Conservation (phyloP, 2,113 vertebrate genomes). For the Motacilla alba region DNA sequence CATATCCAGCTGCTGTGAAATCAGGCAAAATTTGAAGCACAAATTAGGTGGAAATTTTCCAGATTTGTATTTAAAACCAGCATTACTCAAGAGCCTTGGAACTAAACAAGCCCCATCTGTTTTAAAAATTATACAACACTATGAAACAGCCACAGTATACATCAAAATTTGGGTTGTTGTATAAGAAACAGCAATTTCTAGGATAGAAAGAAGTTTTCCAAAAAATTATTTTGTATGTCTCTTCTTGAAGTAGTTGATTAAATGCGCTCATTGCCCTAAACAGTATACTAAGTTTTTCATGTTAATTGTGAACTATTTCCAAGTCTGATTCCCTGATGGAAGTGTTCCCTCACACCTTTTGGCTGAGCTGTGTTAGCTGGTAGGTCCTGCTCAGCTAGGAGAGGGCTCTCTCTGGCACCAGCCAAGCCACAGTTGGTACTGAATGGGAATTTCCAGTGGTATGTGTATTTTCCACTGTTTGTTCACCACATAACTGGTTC, state of each 20-base stretch:
- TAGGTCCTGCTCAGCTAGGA: neutral
- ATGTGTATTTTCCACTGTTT: neutral
- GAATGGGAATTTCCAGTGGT: neutral
- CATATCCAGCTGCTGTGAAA: constrained; percentile 27
- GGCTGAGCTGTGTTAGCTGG: neutral
- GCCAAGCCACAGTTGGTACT: neutral
- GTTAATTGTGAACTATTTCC: neutral
- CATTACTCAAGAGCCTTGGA: constrained; percentile 24
- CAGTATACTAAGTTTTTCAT: neutral
- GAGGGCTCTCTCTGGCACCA: neutral
- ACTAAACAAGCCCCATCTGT: constrained; percentile 48
- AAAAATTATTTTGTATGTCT: neutral
- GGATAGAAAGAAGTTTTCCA: neutral
- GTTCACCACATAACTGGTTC: neutral
- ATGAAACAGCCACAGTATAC: neutral
- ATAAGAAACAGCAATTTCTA: neutral
- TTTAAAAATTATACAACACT: constrained; percentile 5
- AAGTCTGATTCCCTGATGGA: neutral
- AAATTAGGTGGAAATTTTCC: constrained; percentile 47
- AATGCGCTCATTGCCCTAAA: neutral
- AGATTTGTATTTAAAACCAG: constrained; percentile 28
- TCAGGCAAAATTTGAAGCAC: neutral
- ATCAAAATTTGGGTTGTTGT: neutral
- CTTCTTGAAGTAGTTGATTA: neutral
- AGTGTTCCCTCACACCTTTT: neutral